Percentiles rank a stretch among this genome's conserved stretches.
phyloP scores from a whole-genome alignment of 2,888 invertebrate genomes.

The Andrena bicolor region DNA sequence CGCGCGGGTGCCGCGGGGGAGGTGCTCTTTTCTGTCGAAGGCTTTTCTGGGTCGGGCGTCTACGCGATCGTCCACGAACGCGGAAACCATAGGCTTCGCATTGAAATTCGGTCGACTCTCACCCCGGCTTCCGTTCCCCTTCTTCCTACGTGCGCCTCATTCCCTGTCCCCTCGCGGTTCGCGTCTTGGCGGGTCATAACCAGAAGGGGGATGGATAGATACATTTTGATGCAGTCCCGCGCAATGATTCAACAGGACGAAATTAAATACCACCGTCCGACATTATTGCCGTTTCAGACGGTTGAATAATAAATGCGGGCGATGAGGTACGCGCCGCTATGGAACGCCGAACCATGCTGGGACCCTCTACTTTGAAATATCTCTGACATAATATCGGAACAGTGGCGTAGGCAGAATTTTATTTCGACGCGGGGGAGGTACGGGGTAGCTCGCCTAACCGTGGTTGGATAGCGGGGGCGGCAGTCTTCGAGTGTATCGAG shows the following conservation, averaged over 20 bases:
- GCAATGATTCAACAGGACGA: constrained; percentile 52
- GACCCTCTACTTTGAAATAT: constrained; percentile 66
- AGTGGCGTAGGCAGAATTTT: constrained; percentile 71
- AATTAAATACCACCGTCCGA: constrained; percentile 63
- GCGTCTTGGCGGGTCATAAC: constrained; percentile 33
- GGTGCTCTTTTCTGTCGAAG: constrained; percentile 40
- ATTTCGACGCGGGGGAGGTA: constrained; percentile 46
- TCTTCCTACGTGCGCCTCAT: not conserved
- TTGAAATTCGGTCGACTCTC: constrained; percentile 52
- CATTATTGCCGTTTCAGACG: constrained; percentile 67
- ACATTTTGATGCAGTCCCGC: constrained; percentile 35
- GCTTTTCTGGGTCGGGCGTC: constrained; percentile 58
- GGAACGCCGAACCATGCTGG: constrained; percentile 54
- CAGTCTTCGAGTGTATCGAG: constrained; percentile 56
- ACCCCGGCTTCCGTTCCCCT: constrained; percentile 43
- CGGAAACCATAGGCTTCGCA: constrained; percentile 46
- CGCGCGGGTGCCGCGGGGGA: not conserved
- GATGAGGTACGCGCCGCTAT: constrained; percentile 58
- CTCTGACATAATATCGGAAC: constrained; percentile 70
- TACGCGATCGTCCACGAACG: constrained; percentile 47
- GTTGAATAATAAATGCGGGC: constrained; percentile 70
- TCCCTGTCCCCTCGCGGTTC: not conserved
- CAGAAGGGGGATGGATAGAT: constrained; percentile 31
- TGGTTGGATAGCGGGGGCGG: not conserved
- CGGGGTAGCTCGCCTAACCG: not conserved